phyloP scores from a whole-genome alignment of 2,113 vertebrate species.

The Seriola quinqueradiata region DNA sequence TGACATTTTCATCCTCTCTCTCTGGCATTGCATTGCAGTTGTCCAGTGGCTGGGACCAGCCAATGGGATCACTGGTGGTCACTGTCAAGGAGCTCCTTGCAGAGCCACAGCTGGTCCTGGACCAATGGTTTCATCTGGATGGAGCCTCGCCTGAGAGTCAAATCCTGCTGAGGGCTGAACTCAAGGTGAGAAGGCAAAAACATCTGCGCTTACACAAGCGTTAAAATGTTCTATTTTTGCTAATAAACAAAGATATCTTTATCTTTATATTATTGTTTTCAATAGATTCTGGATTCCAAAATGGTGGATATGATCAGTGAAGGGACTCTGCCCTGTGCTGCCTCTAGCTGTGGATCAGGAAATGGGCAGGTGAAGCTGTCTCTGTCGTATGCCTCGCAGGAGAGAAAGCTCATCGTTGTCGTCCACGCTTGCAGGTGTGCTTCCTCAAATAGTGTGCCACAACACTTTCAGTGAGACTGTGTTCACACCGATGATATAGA shows the following conservation, averaged over 20 bases:
- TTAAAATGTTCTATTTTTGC: neutral
- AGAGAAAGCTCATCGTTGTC: conserved; percentile 85
- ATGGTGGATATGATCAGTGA: conserved; percentile 79
- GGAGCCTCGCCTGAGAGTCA: conserved; percentile 83
- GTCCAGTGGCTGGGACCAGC: conserved; percentile 83
- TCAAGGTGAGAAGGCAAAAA: conserved; percentile 84
- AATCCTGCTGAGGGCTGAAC: conserved; percentile 89
- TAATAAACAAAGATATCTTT: neutral
- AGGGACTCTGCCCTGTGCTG: conserved; percentile 74
- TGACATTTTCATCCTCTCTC: neutral
- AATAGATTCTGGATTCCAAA: conserved; percentile 80
- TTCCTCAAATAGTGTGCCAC: neutral
- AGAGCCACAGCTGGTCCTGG: conserved; percentile 84
- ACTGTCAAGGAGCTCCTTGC: conserved; percentile 86
- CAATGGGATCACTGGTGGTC: conserved; percentile 88
- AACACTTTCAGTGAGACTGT: neutral
- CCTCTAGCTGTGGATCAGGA: conserved; percentile 59
- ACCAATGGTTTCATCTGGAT: conserved; percentile 87
- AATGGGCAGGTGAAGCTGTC: conserved; percentile 87
- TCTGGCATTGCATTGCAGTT: conserved; percentile 65
- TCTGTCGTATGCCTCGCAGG: conserved; percentile 83
- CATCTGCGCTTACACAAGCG: neutral
- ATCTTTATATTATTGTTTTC: neutral
- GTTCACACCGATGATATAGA: neutral
- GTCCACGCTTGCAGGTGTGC: conserved; percentile 90